Percentiles rank a stretch among this genome's conserved stretches.
Evolutionary conservation across 1,140 invertebrate genomes (phyloP).

Genomic region (Dolichoris vasculosae): DNA sequence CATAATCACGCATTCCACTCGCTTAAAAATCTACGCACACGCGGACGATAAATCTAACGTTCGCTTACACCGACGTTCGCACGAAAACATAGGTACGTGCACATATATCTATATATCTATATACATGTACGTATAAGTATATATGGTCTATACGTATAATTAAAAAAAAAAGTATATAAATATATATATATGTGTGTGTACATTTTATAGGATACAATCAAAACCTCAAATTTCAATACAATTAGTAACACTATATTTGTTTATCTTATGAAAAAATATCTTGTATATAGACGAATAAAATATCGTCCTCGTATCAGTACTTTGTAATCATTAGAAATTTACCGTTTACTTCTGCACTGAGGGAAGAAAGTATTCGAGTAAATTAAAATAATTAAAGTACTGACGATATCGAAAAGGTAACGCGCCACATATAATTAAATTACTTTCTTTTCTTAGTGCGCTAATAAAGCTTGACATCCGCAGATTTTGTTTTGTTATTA

Average conservation of each 20-base stretch:
- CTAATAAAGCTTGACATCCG: neutral
- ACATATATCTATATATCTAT: neutral
- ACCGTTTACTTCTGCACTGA: constrained; percentile 13
- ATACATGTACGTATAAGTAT: neutral
- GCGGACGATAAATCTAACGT: too few relatives aligned
- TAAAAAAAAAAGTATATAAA: neutral
- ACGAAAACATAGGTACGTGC: too few relatives aligned
- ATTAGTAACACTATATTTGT: neutral
- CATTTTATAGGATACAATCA: neutral
- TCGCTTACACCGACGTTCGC: too few relatives aligned
- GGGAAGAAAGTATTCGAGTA: neutral
- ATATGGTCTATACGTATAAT: too few relatives aligned
- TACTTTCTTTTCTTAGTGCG: neutral
- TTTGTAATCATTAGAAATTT: constrained; percentile 34
- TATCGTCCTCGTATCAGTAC: constrained; percentile 14
- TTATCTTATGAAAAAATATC: constrained; percentile 10
- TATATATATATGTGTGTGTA: neutral
- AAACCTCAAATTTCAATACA: constrained; percentile 8
- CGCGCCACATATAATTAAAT: neutral
- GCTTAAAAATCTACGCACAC: too few relatives aligned
- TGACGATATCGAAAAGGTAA: neutral
- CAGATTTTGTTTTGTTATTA: constrained; percentile 36
- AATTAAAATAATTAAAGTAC: neutral
- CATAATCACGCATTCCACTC: neutral
- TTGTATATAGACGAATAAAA: constrained; percentile 27